Conservation (phyloP, 2,797 vertebrate genomes). For the Chaenodraco wilsoni region DNA sequence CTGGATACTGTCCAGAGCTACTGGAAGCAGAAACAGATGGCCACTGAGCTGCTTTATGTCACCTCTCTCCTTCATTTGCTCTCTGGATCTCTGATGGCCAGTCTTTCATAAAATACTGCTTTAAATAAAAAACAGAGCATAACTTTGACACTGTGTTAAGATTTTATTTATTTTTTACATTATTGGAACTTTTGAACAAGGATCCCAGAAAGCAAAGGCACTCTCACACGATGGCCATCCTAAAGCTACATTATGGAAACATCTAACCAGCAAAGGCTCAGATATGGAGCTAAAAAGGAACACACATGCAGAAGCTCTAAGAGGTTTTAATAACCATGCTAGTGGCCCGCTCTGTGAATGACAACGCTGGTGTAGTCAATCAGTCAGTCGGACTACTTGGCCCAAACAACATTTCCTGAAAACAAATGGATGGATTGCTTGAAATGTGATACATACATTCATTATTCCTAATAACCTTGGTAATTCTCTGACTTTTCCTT, state of each 20-base stretch:
- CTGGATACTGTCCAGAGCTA: constrained; percentile 40
- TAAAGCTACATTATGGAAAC: not conserved
- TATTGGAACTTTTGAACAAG: constrained; percentile 6
- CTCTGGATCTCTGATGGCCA: constrained; percentile 9
- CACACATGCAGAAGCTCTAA: not conserved
- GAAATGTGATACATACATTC: not conserved
- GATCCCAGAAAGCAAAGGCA: not conserved
- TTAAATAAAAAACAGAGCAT: constrained; percentile 5
- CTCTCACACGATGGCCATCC: not conserved
- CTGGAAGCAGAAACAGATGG: constrained; percentile 60
- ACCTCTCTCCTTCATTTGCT: constrained; percentile 28
- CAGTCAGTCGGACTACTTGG: not conserved
- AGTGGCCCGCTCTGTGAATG: not conserved
- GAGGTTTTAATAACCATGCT: not conserved
- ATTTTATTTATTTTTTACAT: constrained; percentile 9
- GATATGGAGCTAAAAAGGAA: constrained; percentile 4
- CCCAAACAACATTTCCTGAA: not conserved
- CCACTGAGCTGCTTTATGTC: constrained; percentile 45
- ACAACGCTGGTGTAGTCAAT: not conserved
- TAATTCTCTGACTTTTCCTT: not conserved
- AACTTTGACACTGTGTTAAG: not conserved
- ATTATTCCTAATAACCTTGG: not conserved
- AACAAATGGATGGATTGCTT: not conserved
- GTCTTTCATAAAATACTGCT: not conserved
- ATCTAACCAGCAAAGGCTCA: not conserved